Evolutionary conservation across 23 tunicate species (phyloP).

Genomic region (Styela clava): DNA sequence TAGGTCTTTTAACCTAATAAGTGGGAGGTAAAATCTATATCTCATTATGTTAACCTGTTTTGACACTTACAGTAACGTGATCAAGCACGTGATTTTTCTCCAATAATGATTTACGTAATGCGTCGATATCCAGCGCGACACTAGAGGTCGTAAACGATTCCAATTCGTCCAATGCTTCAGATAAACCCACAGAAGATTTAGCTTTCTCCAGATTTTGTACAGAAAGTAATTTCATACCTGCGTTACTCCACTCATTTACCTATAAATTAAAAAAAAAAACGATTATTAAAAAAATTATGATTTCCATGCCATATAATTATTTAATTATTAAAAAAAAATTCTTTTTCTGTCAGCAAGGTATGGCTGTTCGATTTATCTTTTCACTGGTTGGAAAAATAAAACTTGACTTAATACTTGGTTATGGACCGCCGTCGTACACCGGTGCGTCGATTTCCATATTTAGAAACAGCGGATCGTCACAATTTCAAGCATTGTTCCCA

Average conservation of each 20-base stretch:
- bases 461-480: too few species aligned
- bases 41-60: neutral
- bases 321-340: too few species aligned
- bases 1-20: neutral
- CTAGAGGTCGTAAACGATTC: neutral
- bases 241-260: neutral
- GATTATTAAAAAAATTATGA: too few species aligned
- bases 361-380: too few species aligned
- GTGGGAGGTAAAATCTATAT: neutral
- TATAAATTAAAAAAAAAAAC: too few species aligned
- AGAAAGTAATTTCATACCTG: neutral
- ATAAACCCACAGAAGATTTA: neutral
- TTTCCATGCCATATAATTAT: too few species aligned
- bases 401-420: too few species aligned
- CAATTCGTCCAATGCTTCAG: neutral
- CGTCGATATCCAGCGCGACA: neutral
- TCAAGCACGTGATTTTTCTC: neutral
- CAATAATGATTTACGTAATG: neutral
- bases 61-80: neutral
- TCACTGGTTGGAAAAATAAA: too few species aligned
- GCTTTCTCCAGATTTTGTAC: neutral
- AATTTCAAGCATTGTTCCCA: too few species aligned
- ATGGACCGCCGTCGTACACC: too few species aligned
- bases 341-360: too few species aligned
- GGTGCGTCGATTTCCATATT: too few species aligned